A percentile compares a stretch with the other conserved stretches of the same genome.
Conservation (phyloP, 2,797 vertebrate species). For the Centroberyx gerrardi region DNA sequence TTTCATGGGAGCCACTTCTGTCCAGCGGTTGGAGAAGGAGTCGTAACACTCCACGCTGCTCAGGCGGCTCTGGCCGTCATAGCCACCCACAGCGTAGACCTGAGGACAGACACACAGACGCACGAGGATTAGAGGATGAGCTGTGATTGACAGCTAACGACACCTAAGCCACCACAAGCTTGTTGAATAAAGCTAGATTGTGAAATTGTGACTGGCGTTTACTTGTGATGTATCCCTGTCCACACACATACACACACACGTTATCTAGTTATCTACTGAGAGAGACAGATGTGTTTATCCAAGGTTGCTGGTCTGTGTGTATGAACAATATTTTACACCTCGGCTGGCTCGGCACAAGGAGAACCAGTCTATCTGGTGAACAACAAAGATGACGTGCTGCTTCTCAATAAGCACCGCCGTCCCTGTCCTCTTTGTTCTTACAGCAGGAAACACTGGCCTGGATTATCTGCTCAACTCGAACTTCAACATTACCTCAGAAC, state of each 20-base stretch:
- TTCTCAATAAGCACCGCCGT: slow-evolving; percentile 14
- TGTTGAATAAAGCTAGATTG: neutral
- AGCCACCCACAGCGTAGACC: slow-evolving; percentile 98
- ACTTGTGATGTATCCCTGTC: neutral
- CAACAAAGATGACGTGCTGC: slow-evolving; percentile 33
- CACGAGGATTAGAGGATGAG: slow-evolving; percentile 8
- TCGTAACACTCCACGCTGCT: slow-evolving; percentile 98
- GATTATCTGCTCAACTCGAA: slow-evolving; percentile 16
- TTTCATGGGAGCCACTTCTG: slow-evolving; percentile 95
- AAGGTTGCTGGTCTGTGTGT: neutral
- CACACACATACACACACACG: slow-evolving; percentile 17
- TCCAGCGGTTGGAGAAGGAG: slow-evolving; percentile 99
- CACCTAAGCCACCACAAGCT: neutral
- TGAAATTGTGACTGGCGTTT: neutral
- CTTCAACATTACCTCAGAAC: neutral
- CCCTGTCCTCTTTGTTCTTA: neutral
- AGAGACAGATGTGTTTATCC: slow-evolving; percentile 15
- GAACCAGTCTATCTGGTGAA: slow-evolving; percentile 65
- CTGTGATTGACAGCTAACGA: neutral
- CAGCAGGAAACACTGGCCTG: slow-evolving; percentile 3
- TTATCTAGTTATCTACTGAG: neutral
- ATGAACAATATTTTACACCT: slow-evolving; percentile 29
- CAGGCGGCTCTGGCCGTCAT: slow-evolving; percentile 95
- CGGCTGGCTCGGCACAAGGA: slow-evolving; percentile 27
- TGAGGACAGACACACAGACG: slow-evolving; percentile 69